These are phyloP conservation scores for Chaetogeoica ovagalla DNA, from an alignment of 2,888 invertebrate genomes.

Conservation along the genomic window DNA sequence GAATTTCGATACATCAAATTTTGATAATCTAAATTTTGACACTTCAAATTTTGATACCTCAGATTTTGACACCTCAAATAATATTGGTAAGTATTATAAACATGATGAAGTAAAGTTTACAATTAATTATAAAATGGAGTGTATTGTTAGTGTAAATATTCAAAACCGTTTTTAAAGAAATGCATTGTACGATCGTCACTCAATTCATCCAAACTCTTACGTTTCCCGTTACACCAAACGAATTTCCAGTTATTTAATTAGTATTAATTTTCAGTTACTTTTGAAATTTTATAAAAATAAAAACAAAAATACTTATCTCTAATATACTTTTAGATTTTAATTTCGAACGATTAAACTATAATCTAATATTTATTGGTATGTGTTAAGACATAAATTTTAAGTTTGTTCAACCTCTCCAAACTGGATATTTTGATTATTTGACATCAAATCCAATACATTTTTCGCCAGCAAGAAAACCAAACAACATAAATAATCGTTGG, in stretches of 20 bases:
- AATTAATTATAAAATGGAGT: background rate
- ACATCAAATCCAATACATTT: constrained; percentile 47
- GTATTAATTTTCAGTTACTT: too few relatives aligned
- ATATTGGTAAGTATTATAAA: constrained; percentile 36
- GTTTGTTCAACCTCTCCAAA: constrained; percentile 38
- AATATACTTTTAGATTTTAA: background rate
- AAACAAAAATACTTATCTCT: background rate
- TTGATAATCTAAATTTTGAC: too few relatives aligned
- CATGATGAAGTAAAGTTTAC: background rate
- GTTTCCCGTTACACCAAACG: too few relatives aligned
- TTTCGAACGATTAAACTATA: background rate
- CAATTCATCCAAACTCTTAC: too few relatives aligned
- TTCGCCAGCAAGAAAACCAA: constrained; percentile 50
- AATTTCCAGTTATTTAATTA: too few relatives aligned
- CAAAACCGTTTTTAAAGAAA: background rate
- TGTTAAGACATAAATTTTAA: constrained; percentile 50
- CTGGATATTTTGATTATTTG: constrained; percentile 47
- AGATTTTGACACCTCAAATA: constrained; percentile 49
- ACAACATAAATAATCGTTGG: constrained; percentile 54
- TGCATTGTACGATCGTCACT: background rate
- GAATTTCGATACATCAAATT: constrained; percentile 48
- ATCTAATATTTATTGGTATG: constrained; percentile 29
- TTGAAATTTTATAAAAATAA: background rate
- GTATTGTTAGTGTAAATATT: background rate
- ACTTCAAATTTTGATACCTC: constrained; percentile 54